phyloP scores from a whole-genome alignment of 2,113 vertebrate species.

The Herpailurus yagouaroundi region DNA sequence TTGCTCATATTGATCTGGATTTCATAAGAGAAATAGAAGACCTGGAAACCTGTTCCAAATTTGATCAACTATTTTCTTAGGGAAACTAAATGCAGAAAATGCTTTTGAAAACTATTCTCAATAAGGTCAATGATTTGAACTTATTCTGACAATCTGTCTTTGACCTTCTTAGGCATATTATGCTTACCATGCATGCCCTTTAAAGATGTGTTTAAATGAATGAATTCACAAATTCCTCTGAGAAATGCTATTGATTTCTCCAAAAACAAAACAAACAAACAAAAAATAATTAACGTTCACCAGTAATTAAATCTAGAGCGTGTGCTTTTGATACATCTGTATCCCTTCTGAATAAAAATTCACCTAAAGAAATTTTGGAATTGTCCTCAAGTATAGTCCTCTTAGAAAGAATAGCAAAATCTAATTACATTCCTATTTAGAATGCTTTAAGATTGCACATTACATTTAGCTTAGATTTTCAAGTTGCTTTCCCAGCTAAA shows the following conservation, averaged over 20 bases:
- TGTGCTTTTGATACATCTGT: conserved; percentile 46
- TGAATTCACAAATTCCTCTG: conserved; percentile 79
- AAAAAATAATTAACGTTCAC: conserved; percentile 82
- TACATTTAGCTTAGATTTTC: conserved; percentile 66
- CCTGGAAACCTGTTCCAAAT: neutral
- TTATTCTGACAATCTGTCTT: conserved; percentile 74
- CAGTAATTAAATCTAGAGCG: conserved; percentile 78
- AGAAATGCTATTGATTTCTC: conserved; percentile 83
- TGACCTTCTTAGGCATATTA: conserved; percentile 64
- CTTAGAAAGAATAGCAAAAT: conserved; percentile 76
- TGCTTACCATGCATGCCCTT: conserved; percentile 74
- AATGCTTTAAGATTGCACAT: conserved; percentile 66
- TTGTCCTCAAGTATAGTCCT: conserved; percentile 44
- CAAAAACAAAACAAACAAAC: conserved; percentile 36
- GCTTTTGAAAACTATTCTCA: conserved; percentile 53
- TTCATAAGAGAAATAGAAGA: neutral
- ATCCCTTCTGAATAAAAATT: conserved; percentile 75
- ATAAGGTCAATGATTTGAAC: conserved; percentile 57
- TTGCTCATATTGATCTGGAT: neutral
- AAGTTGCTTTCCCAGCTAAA: conserved; percentile 68
- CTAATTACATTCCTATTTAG: conserved; percentile 78
- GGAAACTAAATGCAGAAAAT: conserved; percentile 35
- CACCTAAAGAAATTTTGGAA: conserved; percentile 69
- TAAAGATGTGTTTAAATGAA: conserved; percentile 82
- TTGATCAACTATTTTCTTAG: neutral